Base-by-base conservation (phyloP, 2,797 vertebrate genomes). In the Macroramphosus scolopax region DNA sequence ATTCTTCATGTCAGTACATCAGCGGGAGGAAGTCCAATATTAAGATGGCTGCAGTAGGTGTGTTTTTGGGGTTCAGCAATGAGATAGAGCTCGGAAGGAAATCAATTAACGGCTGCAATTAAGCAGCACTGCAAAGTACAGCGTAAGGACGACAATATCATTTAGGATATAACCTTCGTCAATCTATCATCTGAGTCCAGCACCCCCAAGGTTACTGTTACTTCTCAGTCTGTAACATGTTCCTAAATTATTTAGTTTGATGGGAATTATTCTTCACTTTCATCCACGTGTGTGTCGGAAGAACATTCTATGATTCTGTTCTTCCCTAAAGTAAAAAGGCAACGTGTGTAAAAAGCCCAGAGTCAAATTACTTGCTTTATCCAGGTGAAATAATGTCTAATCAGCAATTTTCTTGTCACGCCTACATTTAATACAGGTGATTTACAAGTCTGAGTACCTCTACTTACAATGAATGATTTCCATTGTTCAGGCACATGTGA, bases 91-190 rank as follows among this genome's bases (percentile, higher is more conserved):
- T 78, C 63, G 60, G 69, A 84, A 71, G 51, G 35, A 30, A 72
- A 71, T 65, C 82, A 84, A 80, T 86, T 83, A 81, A 75, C 51
- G 10, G 53, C 65, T 48, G 72, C 78, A 85, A 80, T 86, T 81
- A 87, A 81, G 76, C 69, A 48, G 53, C 32, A 43, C 65, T 45
- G 67, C 64, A 78, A 79, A 81, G 68, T 78, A 78, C 70, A 80
- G 65, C 63, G 67, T 70, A 55, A 76, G 67, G 61, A 77, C 56
- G 47, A 69, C 65, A 63, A 68, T 75, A 77, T 78, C 24, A 67
- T 86, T 82, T 61, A 68, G 66, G 68, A 68, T 46, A 58, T 54
- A 63, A 62, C 66, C 50, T 53, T 78, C 66, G 62, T 75, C 74
- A 72, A 62, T 80, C 61, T 75, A 68, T 75, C 64, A 58, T 68